Evolutionary conservation across 2,797 vertebrate species (phyloP).

Genomic region (Tiaroga cobitis): DNA sequence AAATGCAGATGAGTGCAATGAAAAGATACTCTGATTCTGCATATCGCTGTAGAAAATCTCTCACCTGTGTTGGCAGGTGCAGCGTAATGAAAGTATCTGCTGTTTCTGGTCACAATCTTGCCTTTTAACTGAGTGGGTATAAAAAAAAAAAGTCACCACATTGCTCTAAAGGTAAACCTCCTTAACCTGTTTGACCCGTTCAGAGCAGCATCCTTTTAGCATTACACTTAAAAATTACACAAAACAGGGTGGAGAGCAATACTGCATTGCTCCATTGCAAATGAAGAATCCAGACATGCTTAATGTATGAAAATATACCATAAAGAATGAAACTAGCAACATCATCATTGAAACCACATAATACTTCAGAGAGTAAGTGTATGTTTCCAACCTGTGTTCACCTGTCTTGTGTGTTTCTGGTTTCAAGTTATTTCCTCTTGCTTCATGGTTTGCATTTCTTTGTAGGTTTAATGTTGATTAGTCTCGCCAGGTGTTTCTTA

Average conservation of each 20-base stretch:
- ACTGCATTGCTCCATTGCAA: neutral
- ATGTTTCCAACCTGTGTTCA: too few relatives aligned
- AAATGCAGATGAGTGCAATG: neutral
- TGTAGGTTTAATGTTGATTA: too few relatives aligned
- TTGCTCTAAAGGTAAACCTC: neutral
- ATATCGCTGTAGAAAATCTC: neutral
- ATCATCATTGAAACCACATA: neutral
- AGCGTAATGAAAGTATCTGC: neutral
- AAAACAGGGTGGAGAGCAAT: neutral
- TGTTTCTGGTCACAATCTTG: neutral
- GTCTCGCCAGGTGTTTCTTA: too few relatives aligned
- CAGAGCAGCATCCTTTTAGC: neutral
- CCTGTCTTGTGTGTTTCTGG: too few relatives aligned
- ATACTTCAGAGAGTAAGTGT: neutral
- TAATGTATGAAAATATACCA: neutral
- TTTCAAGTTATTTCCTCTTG: too few relatives aligned
- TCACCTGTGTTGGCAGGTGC: constrained; percentile 15
- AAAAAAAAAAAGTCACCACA: neutral
- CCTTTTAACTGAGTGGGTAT: constrained; percentile 8
- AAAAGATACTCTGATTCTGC: neutral
- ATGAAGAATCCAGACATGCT: neutral
- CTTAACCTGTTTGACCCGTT: constrained; percentile 49
- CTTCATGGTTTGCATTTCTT: too few relatives aligned
- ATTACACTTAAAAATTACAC: neutral
- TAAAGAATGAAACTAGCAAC: neutral